phyloP scores from a whole-genome alignment of 2,113 vertebrate species.

The Canis aureus region DNA sequence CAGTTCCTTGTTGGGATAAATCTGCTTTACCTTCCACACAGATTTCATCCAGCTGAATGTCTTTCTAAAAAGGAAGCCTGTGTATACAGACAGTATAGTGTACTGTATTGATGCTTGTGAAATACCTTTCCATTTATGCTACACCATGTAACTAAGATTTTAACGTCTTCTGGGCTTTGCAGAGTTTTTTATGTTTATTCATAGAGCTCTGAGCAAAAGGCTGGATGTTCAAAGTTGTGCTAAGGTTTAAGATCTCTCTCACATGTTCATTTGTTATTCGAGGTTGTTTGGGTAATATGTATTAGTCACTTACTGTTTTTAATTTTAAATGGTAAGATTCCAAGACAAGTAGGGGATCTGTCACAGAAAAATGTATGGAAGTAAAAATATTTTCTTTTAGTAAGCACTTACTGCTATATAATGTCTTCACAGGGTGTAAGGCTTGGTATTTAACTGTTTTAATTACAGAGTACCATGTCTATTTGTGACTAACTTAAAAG shows the following conservation, averaged over 20 bases:
- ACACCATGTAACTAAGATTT: constrained; percentile 64
- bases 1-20: constrained; percentile 65
- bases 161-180: constrained; percentile 30
- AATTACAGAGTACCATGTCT: constrained; percentile 75
- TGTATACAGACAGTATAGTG: constrained; percentile 43
- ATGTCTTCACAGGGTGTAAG: background rate
- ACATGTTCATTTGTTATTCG: background rate
- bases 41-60: constrained; percentile 69
- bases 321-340: constrained; percentile 63
- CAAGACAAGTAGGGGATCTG: constrained; percentile 18
- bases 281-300: background rate
- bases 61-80: constrained; percentile 68
- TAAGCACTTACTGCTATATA: constrained; percentile 54
- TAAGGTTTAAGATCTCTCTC: constrained; percentile 47
- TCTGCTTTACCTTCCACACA: constrained; percentile 76
- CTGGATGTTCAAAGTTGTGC: constrained; percentile 38
- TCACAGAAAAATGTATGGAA: constrained; percentile 36
- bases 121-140: constrained; percentile 71
- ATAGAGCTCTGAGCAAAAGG: constrained; percentile 61
- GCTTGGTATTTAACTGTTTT: constrained; percentile 73
- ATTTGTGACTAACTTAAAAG: constrained; percentile 57
- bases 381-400: constrained; percentile 71
- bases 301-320: constrained; percentile 27
- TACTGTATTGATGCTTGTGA: constrained; percentile 31
- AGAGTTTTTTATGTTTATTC: constrained; percentile 52